Percentiles rank a stretch among this genome's conserved stretches.
Conservation (phyloP, 2,888 invertebrate species). For the Rhingia rostrata region DNA sequence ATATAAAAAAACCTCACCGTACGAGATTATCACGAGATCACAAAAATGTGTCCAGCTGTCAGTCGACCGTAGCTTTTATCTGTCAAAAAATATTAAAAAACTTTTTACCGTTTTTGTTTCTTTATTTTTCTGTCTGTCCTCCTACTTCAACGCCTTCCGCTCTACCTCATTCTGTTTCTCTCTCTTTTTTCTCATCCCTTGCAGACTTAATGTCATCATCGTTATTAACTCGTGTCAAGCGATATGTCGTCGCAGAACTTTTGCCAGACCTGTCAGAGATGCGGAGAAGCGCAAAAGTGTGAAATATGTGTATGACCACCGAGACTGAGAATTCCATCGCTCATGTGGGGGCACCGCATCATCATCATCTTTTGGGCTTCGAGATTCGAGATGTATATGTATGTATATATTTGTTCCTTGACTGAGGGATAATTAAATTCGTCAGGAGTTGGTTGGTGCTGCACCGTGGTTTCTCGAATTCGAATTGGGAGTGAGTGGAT, state of each 20-base stretch:
- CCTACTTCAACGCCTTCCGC: slow-evolving; percentile 13
- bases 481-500: slow-evolving; percentile 31
- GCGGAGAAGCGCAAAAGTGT: slow-evolving; percentile 41
- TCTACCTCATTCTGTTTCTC: not conserved
- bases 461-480: not conserved
- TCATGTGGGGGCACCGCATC: slow-evolving; percentile 13
- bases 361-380: slow-evolving; percentile 25
- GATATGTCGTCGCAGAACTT: slow-evolving; percentile 67
- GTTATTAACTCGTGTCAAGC: slow-evolving; percentile 72
- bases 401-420: slow-evolving; percentile 11
- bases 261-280: slow-evolving; percentile 51
- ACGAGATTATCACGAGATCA: slow-evolving; percentile 38
- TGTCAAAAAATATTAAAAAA: slow-evolving; percentile 48
- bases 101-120: slow-evolving; percentile 30
- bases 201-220: slow-evolving; percentile 72
- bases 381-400: slow-evolving; percentile 24
- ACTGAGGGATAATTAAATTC: slow-evolving; percentile 70
- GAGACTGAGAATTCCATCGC: slow-evolving; percentile 50
- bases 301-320: slow-evolving; percentile 71
- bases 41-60: slow-evolving; percentile 65
- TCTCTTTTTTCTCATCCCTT: not conserved
- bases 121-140: slow-evolving; percentile 48
- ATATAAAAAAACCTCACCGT: not conserved
- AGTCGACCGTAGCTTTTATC: slow-evolving; percentile 57
- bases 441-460: slow-evolving; percentile 53